Evolutionary conservation across 2,113 vertebrate species (phyloP).

Genomic region (Calypte anna): DNA sequence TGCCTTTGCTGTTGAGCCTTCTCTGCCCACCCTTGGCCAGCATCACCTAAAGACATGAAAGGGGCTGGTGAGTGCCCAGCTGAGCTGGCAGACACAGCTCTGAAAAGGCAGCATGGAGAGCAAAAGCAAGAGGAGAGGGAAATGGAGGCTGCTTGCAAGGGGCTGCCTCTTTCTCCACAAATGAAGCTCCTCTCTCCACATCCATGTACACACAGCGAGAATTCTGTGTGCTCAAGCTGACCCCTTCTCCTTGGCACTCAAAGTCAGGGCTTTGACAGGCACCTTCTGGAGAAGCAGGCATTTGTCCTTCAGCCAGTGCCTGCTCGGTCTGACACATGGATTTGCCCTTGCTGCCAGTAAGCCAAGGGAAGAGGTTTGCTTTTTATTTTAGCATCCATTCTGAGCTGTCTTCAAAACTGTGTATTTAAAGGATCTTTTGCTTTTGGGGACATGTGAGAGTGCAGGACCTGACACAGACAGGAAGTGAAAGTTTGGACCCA

Average conservation of each 20-base stretch:
- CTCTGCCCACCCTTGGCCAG: not conserved
- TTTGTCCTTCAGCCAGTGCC: not conserved
- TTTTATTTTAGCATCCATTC: not conserved
- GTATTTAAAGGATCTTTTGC: fast-evolving
- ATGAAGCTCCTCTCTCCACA: not conserved
- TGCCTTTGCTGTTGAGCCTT: not conserved
- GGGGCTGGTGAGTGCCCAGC: not conserved
- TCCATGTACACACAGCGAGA: fast-evolving
- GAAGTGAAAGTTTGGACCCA: not conserved
- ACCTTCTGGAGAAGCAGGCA: not conserved
- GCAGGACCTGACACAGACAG: fast-evolving
- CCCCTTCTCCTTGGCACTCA: not conserved
- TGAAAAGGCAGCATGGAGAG: not conserved
- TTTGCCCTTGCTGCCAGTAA: not conserved
- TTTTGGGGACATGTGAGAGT: not conserved
- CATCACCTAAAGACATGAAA: not conserved
- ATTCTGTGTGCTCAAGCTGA: not conserved
- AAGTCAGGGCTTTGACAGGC: not conserved
- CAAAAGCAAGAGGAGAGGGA: not conserved
- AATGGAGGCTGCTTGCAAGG: not conserved
- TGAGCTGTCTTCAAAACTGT: not conserved
- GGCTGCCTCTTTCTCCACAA: not conserved
- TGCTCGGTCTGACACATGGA: not conserved
- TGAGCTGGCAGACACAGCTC: not conserved
- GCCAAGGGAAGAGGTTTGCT: not conserved